Base-by-base conservation (phyloP, 2,888 invertebrate genomes). In the Heliconius cydno region DNA sequence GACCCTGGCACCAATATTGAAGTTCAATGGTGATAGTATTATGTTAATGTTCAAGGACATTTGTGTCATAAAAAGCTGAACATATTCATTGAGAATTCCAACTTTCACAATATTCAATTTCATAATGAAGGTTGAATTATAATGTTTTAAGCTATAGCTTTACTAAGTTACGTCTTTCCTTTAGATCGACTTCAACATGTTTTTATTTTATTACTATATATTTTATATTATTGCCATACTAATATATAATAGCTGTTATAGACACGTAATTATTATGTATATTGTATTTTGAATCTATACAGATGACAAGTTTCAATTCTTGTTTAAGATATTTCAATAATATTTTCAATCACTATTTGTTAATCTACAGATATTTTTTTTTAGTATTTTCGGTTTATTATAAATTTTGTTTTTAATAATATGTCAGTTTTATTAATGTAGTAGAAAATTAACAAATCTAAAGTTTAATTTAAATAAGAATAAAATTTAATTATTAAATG, bases 1-100 rank as follows among this genome's bases (percentile, higher is more conserved):
- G 81, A 80, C 84, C 83, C 65, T 84, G 84, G 81, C 83, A 83
- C 82, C 80, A 72, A 81, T 84, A 75, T 76, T 84, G 84, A 84
- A 84, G 84, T 84, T 84, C 84, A 84, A 80, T 81, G 82, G 76
- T 82, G 80, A 79, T 79, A 81, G 68, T 52, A 72, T 68, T 38
- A 73, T 41, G n/a, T 52, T 46, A 41, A 46, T 78, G 52, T 22
- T 73, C 77, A 77, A 78, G 72, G 65, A 72, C 71, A 75, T 19
- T 75, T 66, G 41, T 65, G 46, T 46, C 63, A 75, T 75, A 75
- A 28, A 65, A 34, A 73, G 57, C 73, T 73, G 34, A 73, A 25
- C n/a, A 73, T 60, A 73, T 4, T 73, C 73, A 73, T 73, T 73
- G 57, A 34, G 73, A 73, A 73, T 73, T 73, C 25, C 22, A 73